phyloP scores from a whole-genome alignment of 2,113 vertebrate genomes.

The Thymallus thymallus region DNA sequence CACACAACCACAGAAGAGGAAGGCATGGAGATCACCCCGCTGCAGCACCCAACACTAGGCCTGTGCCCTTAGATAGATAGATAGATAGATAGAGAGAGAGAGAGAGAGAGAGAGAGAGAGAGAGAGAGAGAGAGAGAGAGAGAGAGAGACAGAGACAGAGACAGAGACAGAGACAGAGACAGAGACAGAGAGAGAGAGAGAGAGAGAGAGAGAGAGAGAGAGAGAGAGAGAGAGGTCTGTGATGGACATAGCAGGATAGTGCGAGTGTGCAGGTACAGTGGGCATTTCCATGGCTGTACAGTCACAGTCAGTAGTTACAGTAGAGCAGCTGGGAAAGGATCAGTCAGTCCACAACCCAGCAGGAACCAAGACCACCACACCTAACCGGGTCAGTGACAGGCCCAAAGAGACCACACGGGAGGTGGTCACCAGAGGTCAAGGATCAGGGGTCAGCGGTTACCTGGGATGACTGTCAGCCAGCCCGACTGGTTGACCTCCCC shows the following conservation, averaged over 20 bases:
- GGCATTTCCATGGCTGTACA: constrained; percentile 92
- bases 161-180: not conserved
- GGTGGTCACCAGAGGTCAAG: constrained; percentile 21
- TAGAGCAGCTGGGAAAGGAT: constrained; percentile 61
- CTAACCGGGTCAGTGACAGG: constrained; percentile 56
- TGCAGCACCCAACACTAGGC: constrained; percentile 41
- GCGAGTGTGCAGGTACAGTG: constrained; percentile 58
- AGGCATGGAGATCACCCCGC: constrained; percentile 58
- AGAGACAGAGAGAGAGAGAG: not conserved
- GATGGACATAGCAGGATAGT: constrained; percentile 33
- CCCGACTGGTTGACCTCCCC: constrained; percentile 96
- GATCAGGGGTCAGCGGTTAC: constrained; percentile 50
- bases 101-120: not conserved
- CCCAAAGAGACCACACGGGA: constrained; percentile 37
- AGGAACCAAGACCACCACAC: constrained; percentile 63
- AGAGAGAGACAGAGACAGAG: not conserved
- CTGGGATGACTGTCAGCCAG: constrained; percentile 94
- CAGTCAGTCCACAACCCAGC: constrained; percentile 45
- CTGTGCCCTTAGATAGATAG: not conserved
- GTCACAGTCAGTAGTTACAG: constrained; percentile 33
- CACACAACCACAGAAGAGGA: constrained; percentile 40
- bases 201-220: too few species aligned
- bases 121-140: not conserved
- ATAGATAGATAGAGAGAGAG: constrained; percentile 32
- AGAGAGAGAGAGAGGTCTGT: constrained; percentile 25